Base-by-base conservation (phyloP, 2,797 vertebrate genomes). In the Octomys mimax region DNA sequence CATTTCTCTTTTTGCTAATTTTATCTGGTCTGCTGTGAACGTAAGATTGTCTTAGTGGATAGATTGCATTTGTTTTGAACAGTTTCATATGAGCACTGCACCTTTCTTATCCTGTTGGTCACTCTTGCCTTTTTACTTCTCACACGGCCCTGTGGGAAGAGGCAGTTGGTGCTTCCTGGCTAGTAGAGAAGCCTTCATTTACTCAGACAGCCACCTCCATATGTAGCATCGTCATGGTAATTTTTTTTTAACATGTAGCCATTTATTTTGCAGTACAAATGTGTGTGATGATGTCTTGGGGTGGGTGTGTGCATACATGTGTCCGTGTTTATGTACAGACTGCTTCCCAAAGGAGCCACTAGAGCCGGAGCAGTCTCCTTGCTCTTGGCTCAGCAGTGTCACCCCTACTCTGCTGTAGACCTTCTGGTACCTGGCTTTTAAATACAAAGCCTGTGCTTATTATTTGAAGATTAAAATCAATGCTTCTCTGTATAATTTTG, bases 401-500 rank as follows among this genome's bases (percentile, higher is more conserved):
- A 0, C 52, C 36, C 19, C 42, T 21, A 31, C 49, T 70, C 9
- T 70, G 5, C 4, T 21, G 12, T 42, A 70, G 14, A 57, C 57
- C 18, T n/a, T 86, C 66, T 91, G 33, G 7, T 54, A 5, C 16
- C 33, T 24, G 26, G 71, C n/a, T 91, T 61, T 79, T 70, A 28
- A 66, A 85, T 14, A 14, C 33, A 18, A 42, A 26, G 21, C 73
- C 66, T 26, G 80, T n/a, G 6, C 52, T 87, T 73, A 36, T 52
- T n/a, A 6, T 77, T 61, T 82, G 28, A 88, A 83, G 24, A 88
- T 98, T 97, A 98, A 97, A 98, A 97, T 96, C 97, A 97, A 95
- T 94, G 96, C 89, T 95, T 96, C 97, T 98, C 97, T 96, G 94
- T 96, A 96, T 97, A 98, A 96, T 97, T 97, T 95, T 98, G 98